Evolutionary conservation across 2,113 vertebrate species (phyloP).

Genomic region (Etheostoma spectabile): DNA sequence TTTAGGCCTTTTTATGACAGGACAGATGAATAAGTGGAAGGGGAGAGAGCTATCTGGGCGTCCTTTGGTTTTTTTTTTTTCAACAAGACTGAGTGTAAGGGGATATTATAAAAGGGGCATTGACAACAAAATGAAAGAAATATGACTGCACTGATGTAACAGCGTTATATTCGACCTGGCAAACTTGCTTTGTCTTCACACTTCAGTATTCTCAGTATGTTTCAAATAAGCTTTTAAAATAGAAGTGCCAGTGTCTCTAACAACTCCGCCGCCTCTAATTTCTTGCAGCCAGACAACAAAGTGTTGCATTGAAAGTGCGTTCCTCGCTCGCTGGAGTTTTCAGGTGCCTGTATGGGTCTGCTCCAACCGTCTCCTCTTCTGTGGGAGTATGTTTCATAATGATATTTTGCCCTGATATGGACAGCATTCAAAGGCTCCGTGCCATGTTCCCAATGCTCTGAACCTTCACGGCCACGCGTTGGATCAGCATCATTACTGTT

Average conservation of each 20-base stretch:
- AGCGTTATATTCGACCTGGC: background rate
- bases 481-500: constrained; percentile 7
- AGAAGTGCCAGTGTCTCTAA: constrained; percentile 25
- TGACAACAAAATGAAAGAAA: background rate
- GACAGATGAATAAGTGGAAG: too few relatives aligned
- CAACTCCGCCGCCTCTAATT: constrained; percentile 17
- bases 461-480: constrained; percentile 15
- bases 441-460: constrained; percentile 23
- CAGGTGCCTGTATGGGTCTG: constrained; percentile 14
- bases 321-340: constrained; percentile 23
- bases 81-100: background rate
- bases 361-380: constrained; percentile 49
- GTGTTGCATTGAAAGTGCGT: constrained; percentile 19
- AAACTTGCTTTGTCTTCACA: constrained; percentile 2
- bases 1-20: too few relatives aligned
- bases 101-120: background rate
- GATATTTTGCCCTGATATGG: constrained; percentile 20
- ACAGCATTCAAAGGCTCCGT: constrained; percentile 31
- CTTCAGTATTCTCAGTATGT: constrained; percentile 1
- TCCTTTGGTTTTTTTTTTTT: too few relatives aligned
- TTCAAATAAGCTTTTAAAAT: constrained; percentile 38
- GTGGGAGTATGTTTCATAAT: constrained; percentile 69
- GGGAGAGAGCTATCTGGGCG: too few relatives aligned
- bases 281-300: constrained; percentile 12
- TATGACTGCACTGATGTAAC: background rate